Base-by-base conservation (phyloP, 2,113 vertebrate species). In the Podarcis cretensis region DNA sequence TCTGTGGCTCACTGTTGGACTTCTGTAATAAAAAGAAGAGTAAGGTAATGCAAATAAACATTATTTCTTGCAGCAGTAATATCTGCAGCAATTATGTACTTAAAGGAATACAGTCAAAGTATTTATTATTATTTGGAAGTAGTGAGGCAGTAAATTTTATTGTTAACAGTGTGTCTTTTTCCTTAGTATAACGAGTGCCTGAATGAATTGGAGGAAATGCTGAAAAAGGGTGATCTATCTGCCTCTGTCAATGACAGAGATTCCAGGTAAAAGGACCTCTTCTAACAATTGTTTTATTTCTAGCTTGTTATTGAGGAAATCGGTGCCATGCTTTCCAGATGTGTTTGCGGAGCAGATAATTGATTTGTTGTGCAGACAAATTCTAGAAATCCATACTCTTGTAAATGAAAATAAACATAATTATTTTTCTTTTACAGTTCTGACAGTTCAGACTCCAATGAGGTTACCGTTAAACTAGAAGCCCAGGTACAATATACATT, bases 1-100 rank as follows among this genome's bases (percentile, higher is more conserved):
- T 98, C 89, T 97, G 97, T 92, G 95, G 96, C 86, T 95, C 96
- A 71, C 95, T 97, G 71, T 92, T 97, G 85, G 95, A 95, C 65
- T 97, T 95, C 63, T 95, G 93, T 91, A 94, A 96, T 93, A 95
- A 96, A 13, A 95, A 97, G 73, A 91, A 89, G 74, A 88, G 90
- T 40, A 97, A 97, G 94, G 96, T 97, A 95, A 94, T 93, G 40
- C 12, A 92, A 87, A 82, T 68, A 6, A 7, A 1, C 32, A 13
- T 40, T 30, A 23, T 4, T 73, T 14, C 81, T 18, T 27, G 1
- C 54, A 78, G 48, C 86, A 37, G 77, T 69, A 86, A 84, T 54
- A 54, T 54, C 48, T 54, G 48, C 48, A 54, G 48, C 48, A 54
- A 54, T 12, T 54, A 54, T 54, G 48, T 54, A 54, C 48, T 54